Evolutionary conservation across 2,113 vertebrate species (phyloP), one percentile per base, ranked within the genome.

Genomic region (Gobius niger): DNA sequence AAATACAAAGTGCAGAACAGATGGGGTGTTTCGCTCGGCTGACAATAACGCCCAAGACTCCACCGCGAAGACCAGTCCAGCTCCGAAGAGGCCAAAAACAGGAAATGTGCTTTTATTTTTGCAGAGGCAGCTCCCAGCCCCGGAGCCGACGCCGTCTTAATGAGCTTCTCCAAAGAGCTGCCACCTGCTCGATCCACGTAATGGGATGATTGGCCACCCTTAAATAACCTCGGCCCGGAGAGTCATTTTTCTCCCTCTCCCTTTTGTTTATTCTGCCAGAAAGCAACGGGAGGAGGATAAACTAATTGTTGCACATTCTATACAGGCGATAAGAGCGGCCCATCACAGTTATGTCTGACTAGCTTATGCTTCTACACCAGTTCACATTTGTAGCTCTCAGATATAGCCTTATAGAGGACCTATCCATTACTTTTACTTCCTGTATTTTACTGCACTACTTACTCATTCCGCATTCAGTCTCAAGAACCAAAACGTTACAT

Each of bases 181-280:
- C 87, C 90, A 89, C 86, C 90, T 89, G 89, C 82, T 91, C 87
- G 80, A 85, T 89, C 72, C 85, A 89, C 82, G 85, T 88, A 88
- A 87, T 87, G 85, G 83, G 82, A 83, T 81, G 86, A 91, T 89
- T 89, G 85, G 86, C 82, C 86, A 88, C 82, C 84, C 85, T 82
- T 80, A 82, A 86, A 90, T 19, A 16, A 90, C 82, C 82, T 76
- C 52, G 60, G 77, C 72, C 80, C 86, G 81, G 78, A 77, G 71
- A 84, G 68, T 42, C 65, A 34, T 72, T 34, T 68, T 3, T 65
- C 64, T 68, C 10, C 68, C 56, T 68, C 41, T 56, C 49, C 57
- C 49, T 63, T 49, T 7, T 41, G 13, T 47, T 40, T 51, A 19
- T 59, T 14, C 53, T 50, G 65, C 6, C 16, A 50, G 14, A 3